phyloP scores from a whole-genome alignment of 2,113 vertebrate species.

The Marmota flaviventris region DNA sequence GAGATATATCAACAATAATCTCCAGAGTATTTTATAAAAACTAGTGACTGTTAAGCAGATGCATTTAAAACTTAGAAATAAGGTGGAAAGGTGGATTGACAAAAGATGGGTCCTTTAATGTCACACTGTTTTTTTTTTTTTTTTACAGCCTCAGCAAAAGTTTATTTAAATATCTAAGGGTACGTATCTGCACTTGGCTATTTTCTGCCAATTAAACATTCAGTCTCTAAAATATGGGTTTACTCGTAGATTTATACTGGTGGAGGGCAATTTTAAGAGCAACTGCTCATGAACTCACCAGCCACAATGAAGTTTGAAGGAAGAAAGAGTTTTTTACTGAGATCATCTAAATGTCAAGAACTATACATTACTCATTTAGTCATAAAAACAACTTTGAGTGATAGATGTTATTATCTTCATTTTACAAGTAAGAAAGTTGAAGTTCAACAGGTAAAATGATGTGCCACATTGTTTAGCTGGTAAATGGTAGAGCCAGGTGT shows the following conservation, averaged over 20 bases:
- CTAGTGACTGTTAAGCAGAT: background rate
- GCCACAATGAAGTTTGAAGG: conserved; percentile 51
- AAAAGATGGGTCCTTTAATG: conserved; percentile 24
- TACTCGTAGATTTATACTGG: background rate
- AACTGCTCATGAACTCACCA: conserved; percentile 52
- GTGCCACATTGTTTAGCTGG: conserved; percentile 64
- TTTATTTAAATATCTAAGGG: conserved; percentile 44
- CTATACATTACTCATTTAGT: conserved; percentile 71
- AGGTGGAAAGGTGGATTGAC: background rate
- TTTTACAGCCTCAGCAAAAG: background rate
- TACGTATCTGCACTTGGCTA: background rate
- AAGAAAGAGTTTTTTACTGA: conserved; percentile 64
- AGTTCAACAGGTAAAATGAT: conserved; percentile 76
- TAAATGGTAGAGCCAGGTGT: conserved; percentile 64
- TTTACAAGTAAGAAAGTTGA: conserved; percentile 71
- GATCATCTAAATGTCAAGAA: conserved; percentile 67
- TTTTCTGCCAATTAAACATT: conserved; percentile 42
- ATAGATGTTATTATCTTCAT: conserved; percentile 71
- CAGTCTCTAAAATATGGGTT: background rate
- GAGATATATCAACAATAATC: conserved; percentile 21
- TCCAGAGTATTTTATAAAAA: conserved; percentile 36
- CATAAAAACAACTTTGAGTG: conserved; percentile 76
- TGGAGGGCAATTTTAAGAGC: background rate
- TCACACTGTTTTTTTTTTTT: background rate
- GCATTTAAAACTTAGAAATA: conserved; percentile 57